Evolutionary conservation across 1,140 invertebrate genomes (phyloP).

Genomic region (Maconellicoccus hirsutus): DNA sequence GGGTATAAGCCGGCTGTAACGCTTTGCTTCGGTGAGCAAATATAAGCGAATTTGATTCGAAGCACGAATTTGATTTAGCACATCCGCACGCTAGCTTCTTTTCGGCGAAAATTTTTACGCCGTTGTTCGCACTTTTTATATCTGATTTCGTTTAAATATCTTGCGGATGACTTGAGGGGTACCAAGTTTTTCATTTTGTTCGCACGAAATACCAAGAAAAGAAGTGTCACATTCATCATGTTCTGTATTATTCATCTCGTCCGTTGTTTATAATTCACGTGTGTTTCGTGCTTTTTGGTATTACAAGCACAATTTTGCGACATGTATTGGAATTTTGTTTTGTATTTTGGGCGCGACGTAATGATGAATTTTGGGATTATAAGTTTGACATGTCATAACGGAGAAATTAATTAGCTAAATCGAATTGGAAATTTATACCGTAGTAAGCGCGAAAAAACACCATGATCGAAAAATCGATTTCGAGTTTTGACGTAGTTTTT

Average conservation of each 20-base stretch:
- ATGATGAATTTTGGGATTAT: too few relatives aligned
- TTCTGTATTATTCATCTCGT: not conserved
- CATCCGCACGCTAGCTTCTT: not conserved
- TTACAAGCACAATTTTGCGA: too few relatives aligned
- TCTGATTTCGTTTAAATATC: slow-evolving; percentile 5
- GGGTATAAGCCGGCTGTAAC: not conserved
- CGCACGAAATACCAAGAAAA: not conserved
- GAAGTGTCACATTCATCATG: not conserved
- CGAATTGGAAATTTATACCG: too few relatives aligned
- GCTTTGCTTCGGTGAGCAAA: not conserved
- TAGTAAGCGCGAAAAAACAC: too few relatives aligned
- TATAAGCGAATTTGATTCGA: slow-evolving; percentile 9
- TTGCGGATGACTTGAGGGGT: not conserved
- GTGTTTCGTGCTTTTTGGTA: too few relatives aligned
- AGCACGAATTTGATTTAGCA: slow-evolving; percentile 8
- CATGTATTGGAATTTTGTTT: too few relatives aligned
- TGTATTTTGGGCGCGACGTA: too few relatives aligned
- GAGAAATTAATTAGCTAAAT: too few relatives aligned
- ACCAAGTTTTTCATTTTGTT: not conserved
- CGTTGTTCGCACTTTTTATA: not conserved
- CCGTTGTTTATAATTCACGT: not conserved
- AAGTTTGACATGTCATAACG: too few relatives aligned
- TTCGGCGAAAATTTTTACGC: not conserved
- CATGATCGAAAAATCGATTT: too few relatives aligned
- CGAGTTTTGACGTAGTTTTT: too few relatives aligned